Evolutionary conservation across 1,140 invertebrate genomes (phyloP), one percentile per base, ranked within the genome.

Genomic region (Phymastichus coffea): DNA sequence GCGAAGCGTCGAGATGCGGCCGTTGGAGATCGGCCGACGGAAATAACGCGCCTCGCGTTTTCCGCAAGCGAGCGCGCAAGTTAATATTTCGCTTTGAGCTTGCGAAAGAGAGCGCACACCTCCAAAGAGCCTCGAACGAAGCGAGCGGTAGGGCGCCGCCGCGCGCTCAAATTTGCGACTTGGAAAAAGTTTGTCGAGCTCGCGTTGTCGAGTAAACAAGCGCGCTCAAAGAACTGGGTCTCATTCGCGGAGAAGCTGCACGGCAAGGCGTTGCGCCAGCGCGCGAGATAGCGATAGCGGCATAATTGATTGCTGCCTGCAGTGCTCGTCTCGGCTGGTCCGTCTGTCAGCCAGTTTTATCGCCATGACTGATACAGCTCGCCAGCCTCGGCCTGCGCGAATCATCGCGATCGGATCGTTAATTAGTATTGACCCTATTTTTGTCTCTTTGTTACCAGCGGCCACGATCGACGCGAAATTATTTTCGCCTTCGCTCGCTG

Each of bases 351-450:
- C 14, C 40, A 30, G 17, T n/a, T n/a, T 44, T 55, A 30, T 55
- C 40, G 25, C 2, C 19, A 9, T 37, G 49, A 40, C 14, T 23
- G 33, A 52, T 52, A 28, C 33, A 2, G 10, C 20, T 15, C 26
- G 47, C 19, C 20, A n/a, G 22, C n/a, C 2, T 26, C 23, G 15
- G 38, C 26, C 41, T 53, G 15, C 37, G 51, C 19, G 51, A 19
- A 53, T 3, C 22, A 7, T 23, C 33, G 30, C 22, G 33, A 55
- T 55, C 52, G 26, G 44, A 44, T 55, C 17, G 38, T 33, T 55
- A 55, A 55, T 55, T 55, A 55, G 43, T 55, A 55, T 55, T 44
- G 52, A 55, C 38, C 52, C 40, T 55, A 44, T 55, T 55, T 55
- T 55, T 55, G n/a, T n/a, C 19, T 22, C 33, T 51, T 51, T 51